Evolutionary conservation across 2,888 invertebrate species (phyloP), one percentile per base, ranked within the genome.

Genomic region (Archips crataeganus): DNA sequence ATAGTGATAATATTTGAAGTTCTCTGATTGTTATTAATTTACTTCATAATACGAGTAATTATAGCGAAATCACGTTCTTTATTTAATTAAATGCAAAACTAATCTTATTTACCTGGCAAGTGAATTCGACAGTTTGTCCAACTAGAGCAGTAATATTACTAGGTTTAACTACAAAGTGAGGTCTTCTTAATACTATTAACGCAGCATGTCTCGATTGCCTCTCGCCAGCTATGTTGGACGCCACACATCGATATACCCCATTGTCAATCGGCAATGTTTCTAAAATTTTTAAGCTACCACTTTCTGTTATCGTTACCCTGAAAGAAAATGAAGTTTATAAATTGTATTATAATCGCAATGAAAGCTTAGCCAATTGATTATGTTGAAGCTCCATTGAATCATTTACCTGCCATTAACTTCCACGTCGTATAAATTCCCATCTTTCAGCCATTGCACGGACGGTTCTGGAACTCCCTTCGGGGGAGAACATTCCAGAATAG

Each of bases 391-490:
- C n/a, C 3, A 54, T 23, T 54, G 9, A 8, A 23, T 54, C 1
- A 23, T 83, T 86, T 90, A 96, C 96, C 96, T 95, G 88, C 96
- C 96, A 83, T 95, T 95, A 62, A 95, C 92, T 88, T 96, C 96
- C 75, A 96, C 90, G 79, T 96, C 96, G 81, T 96, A 95, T 62
- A 89, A 84, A 79, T 96, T 95, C 63, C 96, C 96, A 85, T 96
- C 96, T 93, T 98, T 98, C 84, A 97, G 96, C 99, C 99, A 99
- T 83, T 97, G 95, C 70, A 99, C 96, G 59, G 96, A 97, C 36
- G 99, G 99, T 87, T 99, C 98, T 2, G 99, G 99, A 90, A 98
- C 97, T 70, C 99, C 99, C 88, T 97, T 96, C 42, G 99, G 99
- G 77, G 99, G 98, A 76, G 97, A 96, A 94, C 99, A 99, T 94